Conservation (phyloP, 2,888 invertebrate genomes). For the Nemapogon koenigi region DNA sequence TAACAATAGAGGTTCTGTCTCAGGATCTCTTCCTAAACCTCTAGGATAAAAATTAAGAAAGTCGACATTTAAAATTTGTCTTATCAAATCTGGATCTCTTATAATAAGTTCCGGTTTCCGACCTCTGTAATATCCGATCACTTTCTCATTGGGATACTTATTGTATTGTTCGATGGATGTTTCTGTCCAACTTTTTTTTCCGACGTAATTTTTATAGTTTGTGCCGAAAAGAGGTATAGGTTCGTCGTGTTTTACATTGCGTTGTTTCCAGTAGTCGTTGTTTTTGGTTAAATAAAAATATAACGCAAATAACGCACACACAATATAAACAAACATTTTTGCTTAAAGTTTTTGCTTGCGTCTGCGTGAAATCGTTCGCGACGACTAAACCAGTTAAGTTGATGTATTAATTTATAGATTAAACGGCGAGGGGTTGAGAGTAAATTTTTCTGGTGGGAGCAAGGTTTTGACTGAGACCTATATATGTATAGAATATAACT, state of each 20-base stretch:
- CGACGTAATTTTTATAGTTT: constrained; percentile 7
- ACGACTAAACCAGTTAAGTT: too few species aligned
- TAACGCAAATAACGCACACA: constrained; percentile 1
- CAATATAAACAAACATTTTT: constrained; percentile 1
- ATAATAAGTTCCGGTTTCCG: constrained; percentile 33
- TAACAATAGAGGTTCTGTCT: constrained; percentile 27
- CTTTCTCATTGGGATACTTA: constrained; percentile 35
- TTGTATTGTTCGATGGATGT: constrained; percentile 23
- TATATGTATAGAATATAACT: too few species aligned
- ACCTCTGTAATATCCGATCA: constrained; percentile 36
- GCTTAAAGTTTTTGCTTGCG: too few species aligned
- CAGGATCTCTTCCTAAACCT: constrained; percentile 12
- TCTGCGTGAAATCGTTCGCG: too few species aligned
- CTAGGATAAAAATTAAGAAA: constrained; percentile 29
- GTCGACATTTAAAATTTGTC: constrained; percentile 29
- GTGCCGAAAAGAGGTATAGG: constrained; percentile 13
- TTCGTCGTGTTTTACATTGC: constrained; percentile 16
- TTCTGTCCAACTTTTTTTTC: constrained; percentile 9
- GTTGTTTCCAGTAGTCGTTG: constrained; percentile 20
- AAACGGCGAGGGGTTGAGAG: too few species aligned
- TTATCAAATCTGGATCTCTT: constrained; percentile 33
- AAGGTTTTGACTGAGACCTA: too few species aligned
- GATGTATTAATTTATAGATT: too few species aligned
- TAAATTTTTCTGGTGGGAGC: too few species aligned
- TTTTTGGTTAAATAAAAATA: constrained; percentile 17